A percentile compares a stretch with the other conserved stretches of the same genome.
Evolutionary conservation across 2,797 vertebrate genomes (phyloP).

Genomic region (Cyclura pinguis): DNA sequence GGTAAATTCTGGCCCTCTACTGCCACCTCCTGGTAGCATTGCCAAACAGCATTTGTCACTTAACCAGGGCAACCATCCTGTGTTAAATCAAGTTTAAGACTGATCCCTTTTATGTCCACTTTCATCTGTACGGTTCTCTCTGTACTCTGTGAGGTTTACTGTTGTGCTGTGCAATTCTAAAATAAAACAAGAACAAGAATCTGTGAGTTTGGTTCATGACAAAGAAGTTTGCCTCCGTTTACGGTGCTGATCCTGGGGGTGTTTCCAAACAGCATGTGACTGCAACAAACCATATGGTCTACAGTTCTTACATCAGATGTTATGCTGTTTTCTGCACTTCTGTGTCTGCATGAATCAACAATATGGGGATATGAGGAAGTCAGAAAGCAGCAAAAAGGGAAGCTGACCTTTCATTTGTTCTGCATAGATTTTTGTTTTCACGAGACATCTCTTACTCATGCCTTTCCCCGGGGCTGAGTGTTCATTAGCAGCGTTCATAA

Average conservation of each 20-base stretch:
- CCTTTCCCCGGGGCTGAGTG: too few species aligned
- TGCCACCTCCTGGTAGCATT: conserved; percentile 64
- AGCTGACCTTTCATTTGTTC: conserved; percentile 30
- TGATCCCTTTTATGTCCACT: too few species aligned
- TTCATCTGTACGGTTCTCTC: too few species aligned
- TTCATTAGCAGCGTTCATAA: neutral
- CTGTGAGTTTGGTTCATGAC: neutral
- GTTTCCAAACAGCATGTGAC: conserved; percentile 33
- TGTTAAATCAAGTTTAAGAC: neutral
- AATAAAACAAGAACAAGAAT: conserved; percentile 9
- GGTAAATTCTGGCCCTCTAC: conserved; percentile 46
- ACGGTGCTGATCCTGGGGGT: neutral
- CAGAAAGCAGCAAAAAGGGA: conserved; percentile 32
- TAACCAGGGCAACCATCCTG: neutral
- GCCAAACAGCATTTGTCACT: neutral
- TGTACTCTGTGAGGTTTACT: too few species aligned
- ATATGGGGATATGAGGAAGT: conserved; percentile 22
- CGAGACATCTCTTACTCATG: conserved; percentile 1
- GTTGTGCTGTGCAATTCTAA: neutral
- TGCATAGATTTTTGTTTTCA: conserved; percentile 3
- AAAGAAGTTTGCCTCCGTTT: neutral
- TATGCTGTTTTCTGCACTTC: neutral
- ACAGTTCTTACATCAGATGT: neutral
- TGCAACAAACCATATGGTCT: conserved; percentile 9
- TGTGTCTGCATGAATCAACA: conserved; percentile 31